phyloP scores from a whole-genome alignment of 2,113 vertebrate genomes.

The Oxygymnocypris stewartii region DNA sequence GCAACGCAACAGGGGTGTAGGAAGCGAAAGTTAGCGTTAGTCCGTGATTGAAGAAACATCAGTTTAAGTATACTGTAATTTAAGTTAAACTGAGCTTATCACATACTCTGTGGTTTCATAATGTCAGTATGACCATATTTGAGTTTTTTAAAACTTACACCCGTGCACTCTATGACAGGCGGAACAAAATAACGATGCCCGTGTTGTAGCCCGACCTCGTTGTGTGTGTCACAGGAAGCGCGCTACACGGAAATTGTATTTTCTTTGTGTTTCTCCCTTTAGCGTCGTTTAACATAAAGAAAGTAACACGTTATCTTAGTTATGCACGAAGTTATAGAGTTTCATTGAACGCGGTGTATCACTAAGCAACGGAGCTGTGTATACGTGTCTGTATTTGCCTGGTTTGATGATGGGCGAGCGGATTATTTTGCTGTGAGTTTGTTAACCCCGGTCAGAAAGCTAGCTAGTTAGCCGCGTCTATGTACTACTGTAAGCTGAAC shows the following conservation, averaged over 20 bases:
- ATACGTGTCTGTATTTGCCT: not conserved
- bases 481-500: constrained; percentile 43
- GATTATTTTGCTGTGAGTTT: constrained; percentile 62
- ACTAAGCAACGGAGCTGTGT: not conserved
- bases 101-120: not conserved
- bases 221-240: constrained; percentile 77
- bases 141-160: not conserved
- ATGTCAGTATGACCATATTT: not conserved
- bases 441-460: constrained; percentile 56
- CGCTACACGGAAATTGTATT: constrained; percentile 78
- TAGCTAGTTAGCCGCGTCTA: constrained; percentile 41
- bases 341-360: not conserved
- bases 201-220: constrained; percentile 68
- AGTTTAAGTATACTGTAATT: not conserved
- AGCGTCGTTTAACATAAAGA: constrained; percentile 74
- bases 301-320: constrained; percentile 61
- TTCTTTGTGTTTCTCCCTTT: constrained; percentile 82
- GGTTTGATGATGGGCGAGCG: constrained; percentile 57
- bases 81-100: not conserved
- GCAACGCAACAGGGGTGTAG: not conserved
- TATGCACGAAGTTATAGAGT: constrained; percentile 45
- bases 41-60: not conserved
- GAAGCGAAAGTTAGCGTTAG: not conserved
- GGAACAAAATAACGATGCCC: constrained; percentile 67
- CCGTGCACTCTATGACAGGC: constrained; percentile 26